Base-by-base conservation (phyloP, 2,888 invertebrate genomes). In the Notodonta ziczac region DNA sequence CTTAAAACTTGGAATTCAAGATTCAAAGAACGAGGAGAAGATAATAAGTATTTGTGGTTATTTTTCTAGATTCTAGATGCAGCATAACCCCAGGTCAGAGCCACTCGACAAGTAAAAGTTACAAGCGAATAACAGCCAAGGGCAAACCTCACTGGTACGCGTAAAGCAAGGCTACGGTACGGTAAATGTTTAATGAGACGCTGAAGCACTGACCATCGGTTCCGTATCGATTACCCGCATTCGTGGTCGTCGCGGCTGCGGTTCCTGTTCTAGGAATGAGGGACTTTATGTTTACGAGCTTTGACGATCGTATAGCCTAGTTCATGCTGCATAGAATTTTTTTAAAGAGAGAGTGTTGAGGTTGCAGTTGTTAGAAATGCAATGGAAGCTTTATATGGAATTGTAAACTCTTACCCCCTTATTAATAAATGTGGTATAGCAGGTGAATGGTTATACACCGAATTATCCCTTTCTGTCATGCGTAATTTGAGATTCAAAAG, bases 221-320 rank as follows among this genome's bases (percentile, higher is more conserved):
- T 72, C 72, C 67, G 58, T 73, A 76, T 75, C 69, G 67, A 78
- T 76, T 78, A 67, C 77, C 63, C 63, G 58, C 67, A 64, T 32
- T 32, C 13, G 73, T 48, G 69, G 69, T 52, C 16, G 70, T 44
- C 67, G 69, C 62, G 35, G 59, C 59, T 72, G 75, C 70, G 70
- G 70, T 72, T 66, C 69, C 58, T 56, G 65, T 64, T 70, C 69
- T 60, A 63, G 58, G 73, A 69, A 70, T 66, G 61, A 65, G 62
- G 66, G 62, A 57, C 64, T 58, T 66, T 61, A 50, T 61, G 59
- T 60, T 59, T 64, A 64, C 65, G 60, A 61, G 54, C 52, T 51
- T 54, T 60, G 56, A 66, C 55, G 56, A 59, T 39, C 51, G 32
- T 16, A 35, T 10, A 51, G 8, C 24, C 14, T 7, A 42, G 42